A percentile compares a stretch with the other conserved stretches of the same genome.
These are phyloP conservation scores for Gracilinanus agilis DNA, from an alignment of 2,113 vertebrate genomes.

Conservation along the genomic window DNA sequence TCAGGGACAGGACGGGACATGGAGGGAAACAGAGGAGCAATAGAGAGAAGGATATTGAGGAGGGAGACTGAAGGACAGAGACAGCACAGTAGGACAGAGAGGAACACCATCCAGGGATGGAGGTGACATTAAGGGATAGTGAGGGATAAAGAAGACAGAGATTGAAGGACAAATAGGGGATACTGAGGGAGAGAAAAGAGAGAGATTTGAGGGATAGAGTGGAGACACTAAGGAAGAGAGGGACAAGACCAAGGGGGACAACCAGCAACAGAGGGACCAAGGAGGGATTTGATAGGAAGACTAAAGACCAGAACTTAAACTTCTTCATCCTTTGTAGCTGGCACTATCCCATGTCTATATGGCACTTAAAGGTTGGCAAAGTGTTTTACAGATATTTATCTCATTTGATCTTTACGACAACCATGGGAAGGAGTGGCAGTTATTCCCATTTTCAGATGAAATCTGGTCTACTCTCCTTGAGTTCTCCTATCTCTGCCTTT, in stretches of 20 bases:
- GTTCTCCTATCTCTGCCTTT: background rate
- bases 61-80: background rate
- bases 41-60: background rate
- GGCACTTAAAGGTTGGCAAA: background rate
- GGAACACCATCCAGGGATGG: no score
- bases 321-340: background rate
- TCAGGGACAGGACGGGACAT: no score
- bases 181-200: background rate
- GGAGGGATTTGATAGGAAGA: background rate
- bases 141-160: background rate
- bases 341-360: background rate
- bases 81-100: background rate
- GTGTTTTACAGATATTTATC: background rate
- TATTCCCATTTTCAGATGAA: background rate
- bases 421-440: background rate
- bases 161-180: background rate
- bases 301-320: background rate
- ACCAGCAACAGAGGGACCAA: background rate
- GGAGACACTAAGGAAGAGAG: background rate
- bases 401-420: background rate
- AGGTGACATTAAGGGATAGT: background rate
- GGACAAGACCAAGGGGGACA: background rate
- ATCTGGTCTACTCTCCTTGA: background rate
- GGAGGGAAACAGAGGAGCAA: background rate
- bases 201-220: background rate